Evolutionary conservation across 2,888 invertebrate species (phyloP), one percentile per base, ranked within the genome.

Genomic region (Drosophila pegasa): DNA sequence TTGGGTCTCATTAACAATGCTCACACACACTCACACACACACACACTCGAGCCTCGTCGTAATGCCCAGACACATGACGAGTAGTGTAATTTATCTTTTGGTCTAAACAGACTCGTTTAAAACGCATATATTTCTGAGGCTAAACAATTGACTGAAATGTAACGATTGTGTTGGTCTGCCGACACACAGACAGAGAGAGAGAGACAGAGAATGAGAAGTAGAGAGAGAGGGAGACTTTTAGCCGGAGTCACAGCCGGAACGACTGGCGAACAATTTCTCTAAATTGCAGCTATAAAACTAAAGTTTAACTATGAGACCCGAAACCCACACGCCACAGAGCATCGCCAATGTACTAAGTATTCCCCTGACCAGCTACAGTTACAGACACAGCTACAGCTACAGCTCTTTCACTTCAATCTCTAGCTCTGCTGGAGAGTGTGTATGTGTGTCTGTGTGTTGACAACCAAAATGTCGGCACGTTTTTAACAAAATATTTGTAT

Each of bases 241-340:
- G 10, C 25, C 47, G 29, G 25, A 47, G 54, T 37, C 56, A 38
- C 40, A 58, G 55, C 33, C 62, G 62, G 59, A 54, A 50, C 64
- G 61, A 40, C 66, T 70, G 57, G 61, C 72, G 33, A 41, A 78
- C 75, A 79, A 84, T 84, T 87, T 85, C 79, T 87, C 66, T 77
- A 89, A 85, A 85, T 85, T 89, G 89, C 86, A 85, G 80, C 77
- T 64, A 85, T 85, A 89, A 85, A 85, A 89, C 84, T 85, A 87
- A 89, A 85, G 79, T 85, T 85, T 85, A 89, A 88, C 84, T 79
- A 82, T 72, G 72, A 68, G 60, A 38, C 52, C 62, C 47, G 22
- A 71, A 62, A 48, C 43, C 70, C 68, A 47, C 45, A 56, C 47
- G 38, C 33, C 56, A 38, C 25, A 43, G n/a, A 43, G 43, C 43